phyloP scores from a whole-genome alignment of 2,113 vertebrate genomes.

The Aplodontia rufa region DNA sequence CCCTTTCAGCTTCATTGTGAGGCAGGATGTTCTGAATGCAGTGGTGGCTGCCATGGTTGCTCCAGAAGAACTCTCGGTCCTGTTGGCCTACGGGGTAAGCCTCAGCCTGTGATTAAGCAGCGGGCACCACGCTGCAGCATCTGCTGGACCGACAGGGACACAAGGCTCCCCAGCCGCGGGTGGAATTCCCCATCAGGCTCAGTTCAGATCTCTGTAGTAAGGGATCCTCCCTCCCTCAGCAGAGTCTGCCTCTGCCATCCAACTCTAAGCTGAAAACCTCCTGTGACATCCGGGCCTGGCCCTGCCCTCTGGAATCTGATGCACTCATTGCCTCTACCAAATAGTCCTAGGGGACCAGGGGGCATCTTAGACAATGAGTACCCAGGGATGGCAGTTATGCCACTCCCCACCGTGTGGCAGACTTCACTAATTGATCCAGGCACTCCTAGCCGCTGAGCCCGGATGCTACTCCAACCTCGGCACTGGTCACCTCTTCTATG shows the following conservation, averaged over 20 bases:
- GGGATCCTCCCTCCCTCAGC: not conserved
- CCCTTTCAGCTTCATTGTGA: slow-evolving; percentile 37
- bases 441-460: not conserved
- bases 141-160: not conserved
- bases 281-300: not conserved
- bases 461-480: not conserved
- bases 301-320: not conserved
- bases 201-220: not conserved
- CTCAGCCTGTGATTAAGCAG: too few species aligned
- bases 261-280: not conserved
- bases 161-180: not conserved
- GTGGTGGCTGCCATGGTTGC: not conserved
- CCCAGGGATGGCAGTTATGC: too few species aligned
- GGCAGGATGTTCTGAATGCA: slow-evolving; percentile 41
- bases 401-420: not conserved
- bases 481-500: not conserved
- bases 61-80: not conserved
- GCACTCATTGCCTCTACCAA: not conserved
- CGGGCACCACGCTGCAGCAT: too few species aligned
- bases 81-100: slow-evolving; percentile 64
- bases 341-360: not conserved
- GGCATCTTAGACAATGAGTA: not conserved
- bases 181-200: not conserved
- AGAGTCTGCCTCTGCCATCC: not conserved
- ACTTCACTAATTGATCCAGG: not conserved